Evolutionary conservation across 30 jellyfish, hydroid and myxozoan species (phyloP).

Genomic region (Pseudorhiza aurosa): DNA sequence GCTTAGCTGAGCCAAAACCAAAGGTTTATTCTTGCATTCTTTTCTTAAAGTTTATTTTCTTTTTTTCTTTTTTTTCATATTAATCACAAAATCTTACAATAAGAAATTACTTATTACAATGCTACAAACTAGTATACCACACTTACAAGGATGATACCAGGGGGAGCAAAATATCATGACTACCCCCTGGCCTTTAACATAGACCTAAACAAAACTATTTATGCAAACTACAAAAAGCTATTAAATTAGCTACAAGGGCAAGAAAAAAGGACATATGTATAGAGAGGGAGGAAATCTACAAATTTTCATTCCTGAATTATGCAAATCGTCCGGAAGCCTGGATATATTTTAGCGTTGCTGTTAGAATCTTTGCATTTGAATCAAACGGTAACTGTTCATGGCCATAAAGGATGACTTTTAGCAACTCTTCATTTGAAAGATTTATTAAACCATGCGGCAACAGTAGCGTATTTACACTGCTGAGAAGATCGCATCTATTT

Average conservation of each 20-base stretch:
- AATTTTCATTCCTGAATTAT: too few relatives aligned
- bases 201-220: too few relatives aligned
- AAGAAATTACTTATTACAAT: too few relatives aligned
- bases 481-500: slow-evolving; percentile 30
- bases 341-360: not conserved
- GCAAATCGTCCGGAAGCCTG: not conserved
- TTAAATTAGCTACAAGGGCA: too few relatives aligned
- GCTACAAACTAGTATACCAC: too few relatives aligned
- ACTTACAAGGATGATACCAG: too few relatives aligned
- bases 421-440: slow-evolving; percentile 21
- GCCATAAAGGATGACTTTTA: slow-evolving; percentile 22
- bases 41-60: not conserved
- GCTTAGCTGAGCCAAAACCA: slow-evolving; percentile 93
- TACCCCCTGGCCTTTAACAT: too few relatives aligned
- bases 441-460: slow-evolving; percentile 10
- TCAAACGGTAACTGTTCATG: slow-evolving; percentile 24
- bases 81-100: not conserved
- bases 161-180: too few relatives aligned
- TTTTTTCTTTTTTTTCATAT: not conserved
- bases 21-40: slow-evolving; percentile 31
- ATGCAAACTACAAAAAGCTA: too few relatives aligned
- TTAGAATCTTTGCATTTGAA: slow-evolving; percentile 5
- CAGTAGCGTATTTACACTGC: slow-evolving; percentile 18
- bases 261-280: too few relatives aligned
- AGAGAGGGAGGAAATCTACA: too few relatives aligned